Conservation (phyloP, 92 coral and sea anemone genomes). For the Umimayanthus chanpuru region DNA sequence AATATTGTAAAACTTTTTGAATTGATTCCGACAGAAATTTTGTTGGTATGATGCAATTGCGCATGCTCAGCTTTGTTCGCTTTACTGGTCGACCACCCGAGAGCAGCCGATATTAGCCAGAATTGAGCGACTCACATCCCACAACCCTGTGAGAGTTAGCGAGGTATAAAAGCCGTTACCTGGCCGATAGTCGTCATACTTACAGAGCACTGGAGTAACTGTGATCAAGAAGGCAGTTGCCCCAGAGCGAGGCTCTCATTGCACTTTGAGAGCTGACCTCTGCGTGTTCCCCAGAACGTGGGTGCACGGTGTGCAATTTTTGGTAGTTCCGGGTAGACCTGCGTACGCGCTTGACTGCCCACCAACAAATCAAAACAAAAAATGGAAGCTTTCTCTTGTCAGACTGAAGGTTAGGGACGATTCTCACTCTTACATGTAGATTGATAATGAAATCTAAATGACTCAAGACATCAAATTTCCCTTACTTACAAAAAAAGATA, state of each 20-base stretch:
- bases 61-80: background rate
- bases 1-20: background rate
- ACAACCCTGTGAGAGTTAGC: slow-evolving; percentile 23
- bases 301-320: slow-evolving; percentile 54
- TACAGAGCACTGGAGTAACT: slow-evolving; percentile 50
- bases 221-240: slow-evolving; percentile 54
- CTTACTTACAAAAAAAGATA: background rate
- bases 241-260: slow-evolving; percentile 55
- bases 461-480: too few relatives aligned
- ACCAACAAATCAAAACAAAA: too few relatives aligned
- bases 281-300: slow-evolving; percentile 52
- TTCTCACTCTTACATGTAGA: too few relatives aligned
- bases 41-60: background rate
- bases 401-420: too few relatives aligned
- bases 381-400: too few relatives aligned
- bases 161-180: slow-evolving; percentile 23
- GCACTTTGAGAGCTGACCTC: slow-evolving; percentile 41
- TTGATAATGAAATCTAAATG: too few relatives aligned
- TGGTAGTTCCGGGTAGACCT: slow-evolving; percentile 47
- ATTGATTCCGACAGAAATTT: background rate
- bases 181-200: slow-evolving; percentile 22
- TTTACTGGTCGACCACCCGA: slow-evolving; percentile 20
- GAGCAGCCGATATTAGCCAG: slow-evolving; percentile 17
- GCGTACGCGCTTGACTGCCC: slow-evolving; percentile 46
- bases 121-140: slow-evolving; percentile 37